Conservation (phyloP, 2,113 vertebrate species). For the Prinia subflava region DNA sequence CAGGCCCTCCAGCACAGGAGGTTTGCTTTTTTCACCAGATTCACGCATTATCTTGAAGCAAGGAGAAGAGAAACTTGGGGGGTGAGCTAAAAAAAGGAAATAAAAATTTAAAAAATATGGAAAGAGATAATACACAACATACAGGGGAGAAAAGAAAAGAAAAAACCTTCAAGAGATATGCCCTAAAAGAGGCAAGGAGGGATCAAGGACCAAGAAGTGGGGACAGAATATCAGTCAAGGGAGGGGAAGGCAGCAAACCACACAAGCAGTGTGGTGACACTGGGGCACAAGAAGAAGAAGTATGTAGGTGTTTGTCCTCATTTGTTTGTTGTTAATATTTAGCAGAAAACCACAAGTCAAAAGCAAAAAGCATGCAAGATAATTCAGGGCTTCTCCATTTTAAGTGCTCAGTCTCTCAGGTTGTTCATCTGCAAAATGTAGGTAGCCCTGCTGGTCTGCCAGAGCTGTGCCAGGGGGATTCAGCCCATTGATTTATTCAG, state of each 20-base stretch:
- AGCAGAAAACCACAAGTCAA: neutral
- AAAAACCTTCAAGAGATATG: neutral
- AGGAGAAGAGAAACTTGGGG: neutral
- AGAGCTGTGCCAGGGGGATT: neutral
- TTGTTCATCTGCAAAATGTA: neutral
- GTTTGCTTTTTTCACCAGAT: neutral
- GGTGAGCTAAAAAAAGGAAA: neutral
- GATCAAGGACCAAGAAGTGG: neutral
- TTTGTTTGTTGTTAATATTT: neutral
- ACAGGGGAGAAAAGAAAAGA: neutral
- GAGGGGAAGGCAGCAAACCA: neutral
- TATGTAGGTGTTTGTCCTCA: neutral
- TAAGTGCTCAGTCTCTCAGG: neutral
- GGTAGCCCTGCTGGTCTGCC: neutral
- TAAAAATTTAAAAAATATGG: rapidly evolving
- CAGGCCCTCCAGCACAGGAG: neutral
- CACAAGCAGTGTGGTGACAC: neutral
- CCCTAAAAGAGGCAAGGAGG: neutral
- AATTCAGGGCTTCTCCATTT: neutral
- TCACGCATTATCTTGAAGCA: neutral
- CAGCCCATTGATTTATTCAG: neutral
- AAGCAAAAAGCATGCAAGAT: neutral
- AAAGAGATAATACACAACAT: neutral
- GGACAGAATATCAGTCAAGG: neutral
- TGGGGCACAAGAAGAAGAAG: neutral